Evolutionary conservation across 2,888 invertebrate genomes (phyloP).

Genomic region (Ctenicera cuprea): DNA sequence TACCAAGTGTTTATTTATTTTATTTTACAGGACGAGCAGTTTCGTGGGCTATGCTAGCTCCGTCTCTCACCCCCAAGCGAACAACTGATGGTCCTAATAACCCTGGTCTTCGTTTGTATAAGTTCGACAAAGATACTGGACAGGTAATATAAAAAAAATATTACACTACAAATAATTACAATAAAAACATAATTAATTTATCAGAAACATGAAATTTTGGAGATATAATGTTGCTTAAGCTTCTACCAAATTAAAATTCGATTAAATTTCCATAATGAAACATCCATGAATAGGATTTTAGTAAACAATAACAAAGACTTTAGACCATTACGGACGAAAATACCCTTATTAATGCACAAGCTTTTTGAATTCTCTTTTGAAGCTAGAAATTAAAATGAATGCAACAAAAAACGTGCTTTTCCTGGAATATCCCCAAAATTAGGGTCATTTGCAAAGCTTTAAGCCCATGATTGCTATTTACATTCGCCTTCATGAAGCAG

Average conservation of each 20-base stretch:
- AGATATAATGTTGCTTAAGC: too few relatives aligned
- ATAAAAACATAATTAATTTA: background rate
- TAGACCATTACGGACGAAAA: too few relatives aligned
- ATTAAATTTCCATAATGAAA: too few relatives aligned
- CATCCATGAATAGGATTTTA: too few relatives aligned
- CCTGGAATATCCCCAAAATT: background rate
- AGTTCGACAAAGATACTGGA: slow-evolving; percentile 91
- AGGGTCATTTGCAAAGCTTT: background rate
- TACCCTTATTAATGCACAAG: slow-evolving; percentile 1
- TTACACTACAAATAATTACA: background rate
- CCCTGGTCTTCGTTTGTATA: slow-evolving; percentile 91
- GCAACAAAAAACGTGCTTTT: background rate
- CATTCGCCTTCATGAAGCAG: background rate
- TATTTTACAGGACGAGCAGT: slow-evolving; percentile 82
- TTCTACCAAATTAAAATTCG: too few relatives aligned
- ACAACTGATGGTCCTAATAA: slow-evolving; percentile 87
- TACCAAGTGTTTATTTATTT: background rate
- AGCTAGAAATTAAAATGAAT: background rate
- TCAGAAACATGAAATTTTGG: background rate
- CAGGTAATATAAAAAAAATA: slow-evolving; percentile 76
- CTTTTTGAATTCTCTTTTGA: background rate
- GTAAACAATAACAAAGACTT: too few relatives aligned
- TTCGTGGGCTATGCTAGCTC: slow-evolving; percentile 91
- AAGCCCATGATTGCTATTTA: slow-evolving; percentile 1
- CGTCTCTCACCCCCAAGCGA: slow-evolving; percentile 91